These are phyloP conservation scores for Cavia porcellus DNA, from an alignment of 2,113 vertebrate species.

Conservation along the genomic window DNA sequence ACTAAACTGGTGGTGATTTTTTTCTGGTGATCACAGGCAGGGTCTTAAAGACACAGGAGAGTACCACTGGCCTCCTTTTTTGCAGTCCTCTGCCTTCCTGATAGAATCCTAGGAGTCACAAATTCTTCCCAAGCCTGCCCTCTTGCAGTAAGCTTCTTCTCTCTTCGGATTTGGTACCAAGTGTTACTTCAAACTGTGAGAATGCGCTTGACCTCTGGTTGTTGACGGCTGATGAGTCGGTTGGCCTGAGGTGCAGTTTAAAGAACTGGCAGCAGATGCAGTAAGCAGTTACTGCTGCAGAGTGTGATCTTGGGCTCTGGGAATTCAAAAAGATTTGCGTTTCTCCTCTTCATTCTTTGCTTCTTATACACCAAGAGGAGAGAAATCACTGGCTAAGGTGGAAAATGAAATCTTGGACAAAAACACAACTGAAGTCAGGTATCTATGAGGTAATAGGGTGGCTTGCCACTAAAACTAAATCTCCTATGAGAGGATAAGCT, in stretches of 20 bases:
- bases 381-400: not conserved
- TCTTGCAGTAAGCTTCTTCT: not conserved
- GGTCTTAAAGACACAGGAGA: not conserved
- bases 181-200: too few relatives aligned
- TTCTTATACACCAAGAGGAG: not conserved
- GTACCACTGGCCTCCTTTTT: not conserved
- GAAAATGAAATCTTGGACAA: not conserved
- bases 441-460: not conserved
- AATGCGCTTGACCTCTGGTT: not conserved
- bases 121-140: not conserved
- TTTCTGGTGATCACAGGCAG: not conserved
- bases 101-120: not conserved
- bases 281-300: not conserved
- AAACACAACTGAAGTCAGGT: not conserved
- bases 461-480: not conserved
- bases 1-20: not conserved
- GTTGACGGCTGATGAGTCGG: not conserved
- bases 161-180: not conserved
- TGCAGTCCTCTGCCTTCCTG: not conserved
- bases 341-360: not conserved
- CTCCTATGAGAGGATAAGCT: not conserved
- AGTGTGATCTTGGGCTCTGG: not conserved
- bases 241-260: not conserved
- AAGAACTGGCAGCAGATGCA: not conserved
- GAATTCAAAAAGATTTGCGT: not conserved